Conservation (phyloP, 2,888 invertebrate genomes). For the Tinea trinotella region DNA sequence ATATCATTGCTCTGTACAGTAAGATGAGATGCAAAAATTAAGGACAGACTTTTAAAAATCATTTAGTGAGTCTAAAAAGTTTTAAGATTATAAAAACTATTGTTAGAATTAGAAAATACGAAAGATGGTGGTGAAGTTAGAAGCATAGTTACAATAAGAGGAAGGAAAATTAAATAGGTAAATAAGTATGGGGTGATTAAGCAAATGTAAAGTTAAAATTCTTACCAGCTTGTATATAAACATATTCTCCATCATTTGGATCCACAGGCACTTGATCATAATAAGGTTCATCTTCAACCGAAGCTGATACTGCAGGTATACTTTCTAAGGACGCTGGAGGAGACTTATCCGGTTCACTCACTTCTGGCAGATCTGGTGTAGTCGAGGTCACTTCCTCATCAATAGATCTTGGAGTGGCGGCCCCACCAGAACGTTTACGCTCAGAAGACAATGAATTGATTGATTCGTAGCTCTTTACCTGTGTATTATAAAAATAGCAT, state of each 20-base stretch:
- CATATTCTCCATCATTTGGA: conserved; percentile 78
- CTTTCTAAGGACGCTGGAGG: conserved; percentile 58
- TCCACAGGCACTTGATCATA: conserved; percentile 82
- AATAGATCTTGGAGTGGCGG: conserved; percentile 64
- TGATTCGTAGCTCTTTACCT: conserved; percentile 78
- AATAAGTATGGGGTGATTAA: too few relatives aligned
- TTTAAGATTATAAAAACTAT: too few relatives aligned
- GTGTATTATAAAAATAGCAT: too few relatives aligned
- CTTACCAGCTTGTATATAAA: conserved; percentile 79
- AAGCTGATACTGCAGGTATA: conserved; percentile 44
- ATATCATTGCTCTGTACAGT: too few relatives aligned
- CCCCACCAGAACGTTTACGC: conserved; percentile 64
- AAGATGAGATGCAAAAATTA: too few relatives aligned
- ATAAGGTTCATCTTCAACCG: conserved; percentile 75
- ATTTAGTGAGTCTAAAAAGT: too few relatives aligned
- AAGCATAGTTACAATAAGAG: too few relatives aligned
- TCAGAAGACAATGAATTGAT: conserved; percentile 77
- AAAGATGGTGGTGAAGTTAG: too few relatives aligned
- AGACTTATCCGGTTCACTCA: conserved; percentile 49
- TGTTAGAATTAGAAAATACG: too few relatives aligned
- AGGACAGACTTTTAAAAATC: too few relatives aligned
- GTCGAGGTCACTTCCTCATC: conserved; percentile 58
- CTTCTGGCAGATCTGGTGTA: conserved; percentile 49
- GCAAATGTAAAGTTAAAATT: too few relatives aligned
- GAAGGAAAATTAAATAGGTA: too few relatives aligned